phyloP scores from a whole-genome alignment of 35 echinoderm and acorn worm genomes.

The Strongylocentrotus purpuratus region DNA sequence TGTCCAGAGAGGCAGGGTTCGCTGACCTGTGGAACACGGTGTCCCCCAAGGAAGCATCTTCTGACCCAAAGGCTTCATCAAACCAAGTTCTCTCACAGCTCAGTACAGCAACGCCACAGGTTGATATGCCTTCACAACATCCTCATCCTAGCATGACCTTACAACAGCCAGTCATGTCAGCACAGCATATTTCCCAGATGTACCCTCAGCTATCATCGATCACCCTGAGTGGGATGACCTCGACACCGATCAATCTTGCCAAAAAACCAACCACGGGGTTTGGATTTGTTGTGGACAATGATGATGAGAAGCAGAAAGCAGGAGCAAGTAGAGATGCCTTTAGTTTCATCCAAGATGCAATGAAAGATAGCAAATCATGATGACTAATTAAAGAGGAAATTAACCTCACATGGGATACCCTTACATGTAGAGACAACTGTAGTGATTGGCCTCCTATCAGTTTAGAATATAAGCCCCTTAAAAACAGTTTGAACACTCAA shows the following conservation, averaged over 20 bases:
- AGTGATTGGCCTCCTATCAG: too few relatives aligned
- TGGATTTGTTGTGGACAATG: slow-evolving; percentile 22
- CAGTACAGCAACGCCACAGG: background rate
- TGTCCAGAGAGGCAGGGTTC: slow-evolving; percentile 37
- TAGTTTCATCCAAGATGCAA: slow-evolving; percentile 44
- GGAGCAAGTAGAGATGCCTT: background rate
- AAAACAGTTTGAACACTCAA: too few relatives aligned
- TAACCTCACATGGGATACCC: too few relatives aligned
- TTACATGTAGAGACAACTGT: too few relatives aligned
- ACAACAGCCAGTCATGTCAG: background rate
- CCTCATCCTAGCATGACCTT: too few relatives aligned
- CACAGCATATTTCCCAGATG: slow-evolving; percentile 6
- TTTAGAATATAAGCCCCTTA: too few relatives aligned
- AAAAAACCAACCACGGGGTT: background rate
- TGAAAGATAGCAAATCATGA: slow-evolving; percentile 22
- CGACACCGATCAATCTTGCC: background rate
- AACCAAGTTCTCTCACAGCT: background rate
- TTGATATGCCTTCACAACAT: background rate
- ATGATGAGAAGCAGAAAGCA: background rate
- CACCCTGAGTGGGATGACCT: slow-evolving; percentile 8
- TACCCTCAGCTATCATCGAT: background rate
- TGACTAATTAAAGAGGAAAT: background rate
- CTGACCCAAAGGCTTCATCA: background rate
- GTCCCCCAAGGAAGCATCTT: background rate
- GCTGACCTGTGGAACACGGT: slow-evolving; percentile 18